These are phyloP conservation scores for Scaptomyza polygonia DNA, from an alignment of 2,888 invertebrate species.

Conservation along the genomic window DNA sequence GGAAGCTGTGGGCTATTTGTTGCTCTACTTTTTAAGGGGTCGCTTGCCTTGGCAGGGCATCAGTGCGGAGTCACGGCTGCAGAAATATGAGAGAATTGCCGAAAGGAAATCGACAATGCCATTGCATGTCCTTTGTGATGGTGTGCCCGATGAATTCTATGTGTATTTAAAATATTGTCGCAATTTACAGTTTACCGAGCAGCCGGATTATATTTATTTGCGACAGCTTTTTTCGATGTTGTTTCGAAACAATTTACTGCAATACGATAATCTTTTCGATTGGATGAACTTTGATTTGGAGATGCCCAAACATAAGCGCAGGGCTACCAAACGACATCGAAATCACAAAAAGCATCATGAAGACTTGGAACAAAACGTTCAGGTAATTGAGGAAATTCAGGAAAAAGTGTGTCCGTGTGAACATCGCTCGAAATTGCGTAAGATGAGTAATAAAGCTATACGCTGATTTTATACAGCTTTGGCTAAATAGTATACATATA, in stretches of 20 bases:
- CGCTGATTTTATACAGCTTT: slow-evolving; percentile 43
- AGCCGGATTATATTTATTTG: slow-evolving; percentile 61
- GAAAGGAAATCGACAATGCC: slow-evolving; percentile 47
- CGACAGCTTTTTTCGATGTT: slow-evolving; percentile 51
- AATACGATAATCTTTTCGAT: slow-evolving; percentile 52
- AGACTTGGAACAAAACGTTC: background rate
- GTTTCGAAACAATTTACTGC: slow-evolving; percentile 27
- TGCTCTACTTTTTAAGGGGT: slow-evolving; percentile 61
- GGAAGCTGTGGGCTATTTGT: slow-evolving; percentile 64
- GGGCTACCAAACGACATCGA: background rate
- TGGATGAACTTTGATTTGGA: slow-evolving; percentile 48
- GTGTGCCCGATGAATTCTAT: slow-evolving; percentile 56
- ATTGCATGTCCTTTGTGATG: slow-evolving; percentile 42
- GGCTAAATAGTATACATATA: slow-evolving; percentile 23
- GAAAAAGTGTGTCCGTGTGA: slow-evolving; percentile 2
- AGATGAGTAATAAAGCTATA: background rate
- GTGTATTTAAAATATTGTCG: slow-evolving; percentile 66
- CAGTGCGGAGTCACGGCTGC: slow-evolving; percentile 38
- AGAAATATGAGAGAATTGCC: slow-evolving; percentile 62
- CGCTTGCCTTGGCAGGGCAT: slow-evolving; percentile 68
- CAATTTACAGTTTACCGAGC: slow-evolving; percentile 49
- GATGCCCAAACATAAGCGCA: background rate
- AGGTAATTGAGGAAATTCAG: background rate
- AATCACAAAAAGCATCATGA: background rate
- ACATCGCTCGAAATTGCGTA: background rate